Evolutionary conservation across 2,797 vertebrate species (phyloP).

Genomic region (Schizopygopsis pylzovi): DNA sequence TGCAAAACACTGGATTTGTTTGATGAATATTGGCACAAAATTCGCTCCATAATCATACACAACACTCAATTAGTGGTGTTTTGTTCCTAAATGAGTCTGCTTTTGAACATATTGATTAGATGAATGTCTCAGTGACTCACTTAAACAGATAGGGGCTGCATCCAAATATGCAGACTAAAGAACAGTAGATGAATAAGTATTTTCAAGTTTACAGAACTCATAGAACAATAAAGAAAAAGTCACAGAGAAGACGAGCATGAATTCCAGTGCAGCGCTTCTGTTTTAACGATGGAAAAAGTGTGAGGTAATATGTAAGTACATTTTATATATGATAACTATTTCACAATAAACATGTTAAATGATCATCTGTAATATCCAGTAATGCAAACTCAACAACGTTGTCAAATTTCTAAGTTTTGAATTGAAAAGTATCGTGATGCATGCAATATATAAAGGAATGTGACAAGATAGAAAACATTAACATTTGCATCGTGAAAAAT

Average conservation of each 20-base stretch:
- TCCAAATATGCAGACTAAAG: not conserved
- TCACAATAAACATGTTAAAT: not conserved
- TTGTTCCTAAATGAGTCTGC: not conserved
- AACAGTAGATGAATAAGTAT: not conserved
- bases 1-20: too few species aligned
- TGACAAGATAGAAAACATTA: not conserved
- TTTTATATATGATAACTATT: not conserved
- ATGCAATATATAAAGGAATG: not conserved
- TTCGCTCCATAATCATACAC: not conserved
- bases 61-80: not conserved
- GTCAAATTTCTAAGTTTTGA: not conserved
- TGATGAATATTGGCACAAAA: too few species aligned
- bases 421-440: not conserved
- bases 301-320: not conserved
- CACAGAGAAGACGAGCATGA: not conserved
- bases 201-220: not conserved
- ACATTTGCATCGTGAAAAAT: too few species aligned
- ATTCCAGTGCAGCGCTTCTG: not conserved
- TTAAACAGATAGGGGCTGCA: not conserved
- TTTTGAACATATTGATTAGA: not conserved
- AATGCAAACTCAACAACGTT: not conserved
- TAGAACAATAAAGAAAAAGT: too few species aligned
- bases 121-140: not conserved
- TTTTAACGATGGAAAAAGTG: not conserved
- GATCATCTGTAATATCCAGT: not conserved